Evolutionary conservation across 2,888 invertebrate species (phyloP), one percentile per base, ranked within the genome.

Genomic region (Acanthosepion lycidas): DNA sequence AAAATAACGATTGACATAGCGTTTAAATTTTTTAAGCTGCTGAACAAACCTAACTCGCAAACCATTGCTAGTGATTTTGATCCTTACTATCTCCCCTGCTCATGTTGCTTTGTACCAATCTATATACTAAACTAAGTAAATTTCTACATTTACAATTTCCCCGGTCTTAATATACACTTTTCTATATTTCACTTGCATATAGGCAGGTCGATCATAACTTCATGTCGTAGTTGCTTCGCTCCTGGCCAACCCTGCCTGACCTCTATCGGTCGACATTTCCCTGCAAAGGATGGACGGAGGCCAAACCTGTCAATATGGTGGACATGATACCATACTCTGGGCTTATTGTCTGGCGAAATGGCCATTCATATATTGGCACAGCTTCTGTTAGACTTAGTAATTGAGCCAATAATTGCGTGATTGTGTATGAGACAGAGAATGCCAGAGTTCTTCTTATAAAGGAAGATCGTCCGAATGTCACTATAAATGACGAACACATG

Each of bases 311-410:
- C 78, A 78, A 78, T 78, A 78, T 78, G 78, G n/a, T 78, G 78
- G 15, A 33, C 78, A 33, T 78, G 78, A 78, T 78, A 33, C 78
- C n/a, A n/a, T n/a, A 15, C 78, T n/a, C n/a, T 78, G 78, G n/a
- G 78, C 78, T 78, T 78, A 78, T 78, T 78, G 78, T 78, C 78
- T 78, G 78, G 78, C 78, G 78, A 78, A 78, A 78, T 33, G 78
- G 78, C n/a, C 78, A 78, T 78, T 78, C 78, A 78, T 78, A 78
- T 78, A 78, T 78, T 78, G 78, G 78, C 78, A 78, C 78, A 78
- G 78, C 78, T 78, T 78, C 78, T 78, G 78, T 33, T 78, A 78
- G 78, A 78, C 78, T 78, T 78, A 33, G 78, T 78, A 78, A 78
- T 78, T 78, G 78, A 78, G 78, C 78, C 78, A 78, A 78, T 78